These are phyloP conservation scores for Macropodus opercularis DNA, from an alignment of 2,797 vertebrate species.

Conservation along the genomic window DNA sequence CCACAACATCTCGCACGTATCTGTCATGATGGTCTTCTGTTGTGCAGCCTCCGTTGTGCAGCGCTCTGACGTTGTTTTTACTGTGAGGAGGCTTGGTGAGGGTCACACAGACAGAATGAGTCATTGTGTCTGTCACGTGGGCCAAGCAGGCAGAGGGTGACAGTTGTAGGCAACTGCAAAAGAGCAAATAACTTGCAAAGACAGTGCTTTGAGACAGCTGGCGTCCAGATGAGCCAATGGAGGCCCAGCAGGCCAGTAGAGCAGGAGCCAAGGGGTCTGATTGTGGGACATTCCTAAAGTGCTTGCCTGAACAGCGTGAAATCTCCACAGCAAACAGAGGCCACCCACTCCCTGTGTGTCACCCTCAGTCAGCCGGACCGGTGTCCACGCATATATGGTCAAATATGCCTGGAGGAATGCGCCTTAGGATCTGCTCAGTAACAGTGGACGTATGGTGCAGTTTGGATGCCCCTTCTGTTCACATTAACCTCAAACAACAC, in stretches of 20 bases:
- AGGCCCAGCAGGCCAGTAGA: slow-evolving; percentile 54
- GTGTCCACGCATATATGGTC: neutral
- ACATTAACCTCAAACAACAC: too few relatives aligned
- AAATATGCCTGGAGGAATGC: neutral
- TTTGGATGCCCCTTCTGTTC: too few relatives aligned
- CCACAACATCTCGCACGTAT: slow-evolving; percentile 57
- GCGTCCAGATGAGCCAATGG: slow-evolving; percentile 65
- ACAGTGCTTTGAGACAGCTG: slow-evolving; percentile 65
- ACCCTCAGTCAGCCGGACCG: slow-evolving; percentile 34
- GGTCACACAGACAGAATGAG: slow-evolving; percentile 30
- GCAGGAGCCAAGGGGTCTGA: slow-evolving; percentile 72
- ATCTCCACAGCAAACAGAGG: slow-evolving; percentile 75
- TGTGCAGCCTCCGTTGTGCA: slow-evolving; percentile 49
- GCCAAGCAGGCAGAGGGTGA: slow-evolving; percentile 51
- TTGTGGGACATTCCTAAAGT: slow-evolving; percentile 78
- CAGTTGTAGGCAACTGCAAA: slow-evolving; percentile 56
- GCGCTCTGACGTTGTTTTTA: slow-evolving; percentile 50
- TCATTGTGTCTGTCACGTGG: slow-evolving; percentile 37
- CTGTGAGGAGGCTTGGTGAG: slow-evolving; percentile 6
- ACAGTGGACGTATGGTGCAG: too few relatives aligned
- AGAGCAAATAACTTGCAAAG: slow-evolving; percentile 38
- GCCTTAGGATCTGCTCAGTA: too few relatives aligned
- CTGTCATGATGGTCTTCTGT: slow-evolving; percentile 38
- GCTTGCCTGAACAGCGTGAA: slow-evolving; percentile 75
- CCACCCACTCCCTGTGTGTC: slow-evolving; percentile 63